phyloP scores from a whole-genome alignment of 2,888 invertebrate genomes.

The Pollenia labialis region DNA sequence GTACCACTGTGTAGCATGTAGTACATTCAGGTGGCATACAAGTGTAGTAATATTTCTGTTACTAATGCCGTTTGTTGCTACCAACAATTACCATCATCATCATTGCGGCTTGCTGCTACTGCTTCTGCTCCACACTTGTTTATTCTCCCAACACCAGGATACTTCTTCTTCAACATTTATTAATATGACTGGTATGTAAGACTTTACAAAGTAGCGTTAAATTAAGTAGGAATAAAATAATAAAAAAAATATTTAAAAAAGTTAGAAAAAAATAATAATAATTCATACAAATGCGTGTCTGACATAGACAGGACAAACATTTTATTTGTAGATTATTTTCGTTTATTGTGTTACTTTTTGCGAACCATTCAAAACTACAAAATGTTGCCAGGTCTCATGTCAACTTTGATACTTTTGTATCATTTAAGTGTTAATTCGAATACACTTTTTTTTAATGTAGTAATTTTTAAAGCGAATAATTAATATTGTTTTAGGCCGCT shows the following conservation, averaged over 20 bases:
- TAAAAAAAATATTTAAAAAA: not conserved
- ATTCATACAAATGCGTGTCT: constrained; percentile 63
- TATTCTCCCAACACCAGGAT: not conserved
- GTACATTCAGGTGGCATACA: constrained; percentile 62
- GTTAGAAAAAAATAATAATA: not conserved
- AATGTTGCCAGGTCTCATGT: constrained; percentile 15
- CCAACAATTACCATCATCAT: constrained; percentile 43
- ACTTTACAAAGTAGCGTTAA: constrained; percentile 19
- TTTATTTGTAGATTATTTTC: constrained; percentile 19
- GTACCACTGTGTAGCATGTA: constrained; percentile 51
- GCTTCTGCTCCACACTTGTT: constrained; percentile 9
- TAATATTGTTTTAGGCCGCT: too few species aligned
- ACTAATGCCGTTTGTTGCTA: constrained; percentile 53
- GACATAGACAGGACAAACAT: constrained; percentile 47
- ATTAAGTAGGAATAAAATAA: constrained; percentile 7
- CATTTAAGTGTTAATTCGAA: constrained; percentile 4
- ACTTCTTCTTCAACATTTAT: constrained; percentile 39
- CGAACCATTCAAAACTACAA: constrained; percentile 10
- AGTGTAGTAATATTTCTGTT: constrained; percentile 54
- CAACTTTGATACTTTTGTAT: not conserved
- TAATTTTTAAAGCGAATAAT: too few species aligned
- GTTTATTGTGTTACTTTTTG: constrained; percentile 45
- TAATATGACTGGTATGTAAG: constrained; percentile 39
- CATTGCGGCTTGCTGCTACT: constrained; percentile 24
- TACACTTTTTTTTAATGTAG: too few species aligned